Conservation (phyloP, 2,888 invertebrate species). For the Sicus ferrugineus region DNA sequence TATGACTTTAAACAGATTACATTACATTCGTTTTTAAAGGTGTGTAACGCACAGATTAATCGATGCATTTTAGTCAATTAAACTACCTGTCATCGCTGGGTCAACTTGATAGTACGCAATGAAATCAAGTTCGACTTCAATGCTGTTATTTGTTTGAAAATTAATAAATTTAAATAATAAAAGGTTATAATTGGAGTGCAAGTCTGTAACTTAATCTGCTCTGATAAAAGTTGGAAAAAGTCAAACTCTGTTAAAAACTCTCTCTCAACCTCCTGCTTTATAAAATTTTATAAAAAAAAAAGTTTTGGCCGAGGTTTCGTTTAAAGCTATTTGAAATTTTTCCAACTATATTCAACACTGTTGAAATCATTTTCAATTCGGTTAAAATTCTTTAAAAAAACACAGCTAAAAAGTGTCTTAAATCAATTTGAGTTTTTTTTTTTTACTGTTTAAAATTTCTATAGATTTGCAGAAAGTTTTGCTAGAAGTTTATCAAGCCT, state of each 20-base stretch:
- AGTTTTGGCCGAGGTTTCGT: too few species aligned
- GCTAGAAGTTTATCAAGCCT: too few species aligned
- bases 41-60: constrained; percentile 43
- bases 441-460: too few species aligned
- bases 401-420: too few species aligned
- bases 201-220: background rate
- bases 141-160: background rate
- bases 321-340: too few species aligned
- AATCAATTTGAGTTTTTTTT: too few species aligned
- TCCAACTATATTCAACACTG: too few species aligned
- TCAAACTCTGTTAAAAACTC: background rate
- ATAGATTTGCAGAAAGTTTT: too few species aligned
- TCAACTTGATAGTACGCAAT: background rate
- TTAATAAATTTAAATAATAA: background rate
- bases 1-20: background rate
- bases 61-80: background rate
- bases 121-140: constrained; percentile 40
- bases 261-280: background rate
- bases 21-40: constrained; percentile 13
- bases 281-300: too few species aligned
- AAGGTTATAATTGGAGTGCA: background rate
- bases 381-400: too few species aligned
- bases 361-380: too few species aligned
- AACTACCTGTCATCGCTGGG: constrained; percentile 8
- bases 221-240: background rate